phyloP scores from a whole-genome alignment of 2,113 vertebrate genomes.

The Cottus gobio region DNA sequence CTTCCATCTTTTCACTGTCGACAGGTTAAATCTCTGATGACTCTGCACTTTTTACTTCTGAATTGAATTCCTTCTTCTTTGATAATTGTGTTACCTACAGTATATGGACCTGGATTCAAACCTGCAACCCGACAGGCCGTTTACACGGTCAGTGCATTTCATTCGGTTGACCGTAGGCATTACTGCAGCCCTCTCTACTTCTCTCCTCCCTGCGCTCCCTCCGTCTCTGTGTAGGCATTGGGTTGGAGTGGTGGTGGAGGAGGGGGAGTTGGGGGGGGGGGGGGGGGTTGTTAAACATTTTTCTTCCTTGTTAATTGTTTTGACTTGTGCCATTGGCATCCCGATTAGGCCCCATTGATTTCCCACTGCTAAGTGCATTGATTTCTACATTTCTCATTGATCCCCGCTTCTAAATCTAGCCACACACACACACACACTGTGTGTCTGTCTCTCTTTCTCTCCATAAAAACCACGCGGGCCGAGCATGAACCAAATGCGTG shows the following conservation, averaged over 20 bases:
- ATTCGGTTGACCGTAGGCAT: background rate
- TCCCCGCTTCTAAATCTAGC: constrained; percentile 95
- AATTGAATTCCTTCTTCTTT: background rate
- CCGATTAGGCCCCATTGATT: constrained; percentile 97
- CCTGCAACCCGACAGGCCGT: background rate
- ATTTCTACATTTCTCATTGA: constrained; percentile 99
- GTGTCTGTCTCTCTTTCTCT: constrained; percentile 56
- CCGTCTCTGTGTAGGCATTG: constrained; percentile 67
- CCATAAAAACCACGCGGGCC: constrained; percentile 34
- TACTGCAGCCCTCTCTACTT: constrained; percentile 8
- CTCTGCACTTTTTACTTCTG: background rate
- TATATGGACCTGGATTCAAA: constrained; percentile 21
- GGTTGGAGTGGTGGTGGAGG: constrained; percentile 59
- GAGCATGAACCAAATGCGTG: constrained; percentile 3
- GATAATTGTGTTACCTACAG: too few relatives aligned
- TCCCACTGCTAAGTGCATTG: constrained; percentile 96
- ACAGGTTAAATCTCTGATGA: too few relatives aligned
- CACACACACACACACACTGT: constrained; percentile 65
- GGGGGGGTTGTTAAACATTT: constrained; percentile 91
- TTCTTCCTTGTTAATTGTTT: constrained; percentile 97
- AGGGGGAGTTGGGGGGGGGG: constrained; percentile 51
- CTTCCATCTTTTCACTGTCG: background rate
- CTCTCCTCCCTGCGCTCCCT: constrained; percentile 24
- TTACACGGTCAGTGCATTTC: constrained; percentile 5
- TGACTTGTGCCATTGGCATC: constrained; percentile 97